Evolutionary conservation across 2,113 vertebrate species (phyloP), one percentile per base, ranked within the genome.

Genomic region (Sisor rabdophorus): DNA sequence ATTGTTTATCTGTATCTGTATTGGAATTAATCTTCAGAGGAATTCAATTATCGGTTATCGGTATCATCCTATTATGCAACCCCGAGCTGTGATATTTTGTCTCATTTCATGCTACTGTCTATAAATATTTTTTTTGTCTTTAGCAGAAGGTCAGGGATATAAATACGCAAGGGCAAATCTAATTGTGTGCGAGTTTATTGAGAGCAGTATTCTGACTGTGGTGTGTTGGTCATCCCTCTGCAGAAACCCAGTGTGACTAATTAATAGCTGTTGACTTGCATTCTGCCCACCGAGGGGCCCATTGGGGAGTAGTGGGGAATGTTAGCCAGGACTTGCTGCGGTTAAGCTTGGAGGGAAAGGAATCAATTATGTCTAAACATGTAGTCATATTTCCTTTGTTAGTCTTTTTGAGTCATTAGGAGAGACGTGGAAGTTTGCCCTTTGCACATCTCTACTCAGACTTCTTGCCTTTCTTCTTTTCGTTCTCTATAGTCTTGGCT

Each of bases 181-280:
- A 79, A 89, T 88, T 83, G 85, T 71, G 75, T 59, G 9, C 58
- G 58, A 71, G n/a, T 76, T 76, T 63, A 61, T 48, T 17, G 30
- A 61, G 71, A 53, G 71, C 76, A 83, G 81, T 79, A 56, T 80
- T 80, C n/a, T 60, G 79, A 68, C 80, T 81, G 79, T 61, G 68
- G 56, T 65, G 26, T 28, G 75, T 53, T 75, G 85, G 64, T 85
- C 84, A 82, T 83, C 79, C 79, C 71, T 65, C 74, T 53, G n/a
- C 30, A 50, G 79, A 85, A 36, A 78, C 82, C 78, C 73, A 71
- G 64, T 76, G 75, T 32, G 61, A 67, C 77, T 84, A 88, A 89
- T 88, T 86, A 84, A 87, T 83, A 84, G 83, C 84, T 82, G 83
- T 87, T 87, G 85, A 89, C 87, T 87, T 80, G 73, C 56, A 72